A percentile compares a stretch with the other conserved stretches of the same genome.
phyloP scores from a whole-genome alignment of 2,888 invertebrate genomes.

The Eupithecia centaureata region DNA sequence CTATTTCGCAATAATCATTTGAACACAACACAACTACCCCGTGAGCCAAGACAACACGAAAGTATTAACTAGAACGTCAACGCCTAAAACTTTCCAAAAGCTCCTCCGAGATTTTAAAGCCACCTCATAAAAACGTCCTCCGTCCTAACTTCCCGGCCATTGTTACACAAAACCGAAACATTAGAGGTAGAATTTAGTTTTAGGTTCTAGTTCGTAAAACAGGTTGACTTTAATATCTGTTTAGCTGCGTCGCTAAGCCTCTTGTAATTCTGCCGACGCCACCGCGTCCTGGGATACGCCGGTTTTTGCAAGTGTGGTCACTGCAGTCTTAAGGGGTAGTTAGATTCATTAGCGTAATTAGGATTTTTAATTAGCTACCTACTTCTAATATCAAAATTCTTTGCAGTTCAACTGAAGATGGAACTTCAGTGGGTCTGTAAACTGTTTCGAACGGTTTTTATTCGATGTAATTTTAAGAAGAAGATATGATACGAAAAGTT shows the following conservation, averaged over 20 bases:
- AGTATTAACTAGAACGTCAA: slow-evolving; percentile 1
- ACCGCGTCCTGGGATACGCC: slow-evolving; percentile 70
- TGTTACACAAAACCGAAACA: slow-evolving; percentile 8
- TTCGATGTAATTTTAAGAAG: too few species aligned
- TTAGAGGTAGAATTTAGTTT: slow-evolving; percentile 12
- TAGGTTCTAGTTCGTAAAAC: slow-evolving; percentile 23
- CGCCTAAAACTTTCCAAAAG: slow-evolving; percentile 3
- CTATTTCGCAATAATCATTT: neutral
- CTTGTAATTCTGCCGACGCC: slow-evolving; percentile 70
- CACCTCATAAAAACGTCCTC: slow-evolving; percentile 8
- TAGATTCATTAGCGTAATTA: slow-evolving; percentile 34
- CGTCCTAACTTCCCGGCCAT: slow-evolving; percentile 4
- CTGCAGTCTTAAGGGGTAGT: slow-evolving; percentile 75
- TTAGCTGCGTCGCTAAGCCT: slow-evolving; percentile 59
- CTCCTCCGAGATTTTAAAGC: slow-evolving; percentile 7
- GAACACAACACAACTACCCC: neutral
- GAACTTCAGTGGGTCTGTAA: too few species aligned
- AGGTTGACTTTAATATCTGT: slow-evolving; percentile 58
- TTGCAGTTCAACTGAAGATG: too few species aligned
- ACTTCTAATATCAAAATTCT: too few species aligned
- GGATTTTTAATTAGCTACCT: neutral
- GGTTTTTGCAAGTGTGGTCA: slow-evolving; percentile 81
- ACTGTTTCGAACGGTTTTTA: too few species aligned
- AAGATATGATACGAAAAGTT: too few species aligned
- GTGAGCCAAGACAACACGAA: neutral